Conservation (phyloP, 2,888 invertebrate species). For the Rotaria sp. region DNA sequence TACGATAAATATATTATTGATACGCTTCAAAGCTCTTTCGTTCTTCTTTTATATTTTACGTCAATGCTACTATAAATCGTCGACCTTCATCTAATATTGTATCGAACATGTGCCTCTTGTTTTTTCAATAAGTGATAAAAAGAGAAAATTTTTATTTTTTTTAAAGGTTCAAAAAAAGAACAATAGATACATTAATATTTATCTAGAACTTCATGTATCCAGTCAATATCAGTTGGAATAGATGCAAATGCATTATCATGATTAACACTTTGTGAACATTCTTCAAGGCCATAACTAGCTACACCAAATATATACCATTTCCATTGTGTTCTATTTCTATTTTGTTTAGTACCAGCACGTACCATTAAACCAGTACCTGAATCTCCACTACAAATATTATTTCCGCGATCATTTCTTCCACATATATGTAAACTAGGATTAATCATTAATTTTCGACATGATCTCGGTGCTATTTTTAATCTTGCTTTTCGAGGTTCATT, state of each 20-base stretch:
- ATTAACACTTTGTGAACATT: not conserved
- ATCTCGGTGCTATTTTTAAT: not conserved
- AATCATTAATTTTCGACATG: not conserved
- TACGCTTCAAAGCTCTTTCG: not conserved
- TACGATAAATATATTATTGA: not conserved
- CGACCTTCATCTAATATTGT: not conserved
- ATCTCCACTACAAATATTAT: conserved; percentile 26
- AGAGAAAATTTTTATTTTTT: not conserved
- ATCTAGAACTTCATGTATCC: not conserved
- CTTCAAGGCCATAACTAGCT: not conserved
- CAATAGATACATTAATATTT: not conserved
- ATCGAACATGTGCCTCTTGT: not conserved
- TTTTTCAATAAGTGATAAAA: not conserved
- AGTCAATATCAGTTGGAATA: conserved; percentile 4
- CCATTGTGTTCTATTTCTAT: not conserved
- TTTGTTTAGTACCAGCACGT: not conserved
- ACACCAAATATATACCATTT: conserved; percentile 29
- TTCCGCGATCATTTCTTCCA: not conserved
- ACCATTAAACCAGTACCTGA: not conserved
- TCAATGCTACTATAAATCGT: not conserved
- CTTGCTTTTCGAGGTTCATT: not conserved
- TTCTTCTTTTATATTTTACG: not conserved
- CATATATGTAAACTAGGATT: not conserved
- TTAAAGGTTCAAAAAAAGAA: not conserved
- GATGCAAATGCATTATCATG: conserved; percentile 22